phyloP scores from a whole-genome alignment of 2,113 vertebrate genomes.

The Cephalopholis sonnerati region DNA sequence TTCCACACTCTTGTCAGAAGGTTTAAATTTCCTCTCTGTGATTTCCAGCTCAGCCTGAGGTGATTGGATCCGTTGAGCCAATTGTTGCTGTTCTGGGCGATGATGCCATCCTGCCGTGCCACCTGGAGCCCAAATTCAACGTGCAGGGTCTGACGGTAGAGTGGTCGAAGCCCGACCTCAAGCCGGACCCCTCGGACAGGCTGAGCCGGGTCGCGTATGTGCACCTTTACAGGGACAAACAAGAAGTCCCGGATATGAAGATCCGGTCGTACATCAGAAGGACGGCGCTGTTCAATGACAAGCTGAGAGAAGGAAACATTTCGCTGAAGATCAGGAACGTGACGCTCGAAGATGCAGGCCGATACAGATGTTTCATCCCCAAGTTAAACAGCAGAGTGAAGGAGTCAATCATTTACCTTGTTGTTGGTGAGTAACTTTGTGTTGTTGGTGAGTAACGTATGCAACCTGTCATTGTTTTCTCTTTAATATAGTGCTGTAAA shows the following conservation, averaged over 20 bases:
- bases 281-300: background rate
- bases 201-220: slow-evolving; percentile 21
- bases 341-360: slow-evolving; percentile 7
- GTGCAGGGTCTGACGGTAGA: background rate
- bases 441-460: slow-evolving; percentile 34
- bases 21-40: accelerated
- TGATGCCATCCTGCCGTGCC: slow-evolving; percentile 47
- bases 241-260: background rate
- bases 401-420: accelerated
- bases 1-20: background rate
- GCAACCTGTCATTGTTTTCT: no score
- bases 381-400: accelerated
- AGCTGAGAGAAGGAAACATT: slow-evolving; percentile 26
- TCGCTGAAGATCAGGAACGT: slow-evolving; percentile 45
- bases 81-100: accelerated
- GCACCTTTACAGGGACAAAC: slow-evolving; percentile 1
- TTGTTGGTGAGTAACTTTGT: slow-evolving; percentile 37
- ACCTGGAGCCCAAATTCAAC: accelerated
- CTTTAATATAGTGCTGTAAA: background rate
- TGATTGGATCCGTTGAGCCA: background rate
- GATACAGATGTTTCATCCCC: slow-evolving; percentile 40
- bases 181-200: accelerated
- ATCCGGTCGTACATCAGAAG: background rate
- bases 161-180: slow-evolving; percentile 39
- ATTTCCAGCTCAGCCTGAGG: background rate